A percentile compares a stretch with the other conserved stretches of the same genome.
Conservation (phyloP, 2,888 invertebrate species). For the Pseudoips prasinana region DNA sequence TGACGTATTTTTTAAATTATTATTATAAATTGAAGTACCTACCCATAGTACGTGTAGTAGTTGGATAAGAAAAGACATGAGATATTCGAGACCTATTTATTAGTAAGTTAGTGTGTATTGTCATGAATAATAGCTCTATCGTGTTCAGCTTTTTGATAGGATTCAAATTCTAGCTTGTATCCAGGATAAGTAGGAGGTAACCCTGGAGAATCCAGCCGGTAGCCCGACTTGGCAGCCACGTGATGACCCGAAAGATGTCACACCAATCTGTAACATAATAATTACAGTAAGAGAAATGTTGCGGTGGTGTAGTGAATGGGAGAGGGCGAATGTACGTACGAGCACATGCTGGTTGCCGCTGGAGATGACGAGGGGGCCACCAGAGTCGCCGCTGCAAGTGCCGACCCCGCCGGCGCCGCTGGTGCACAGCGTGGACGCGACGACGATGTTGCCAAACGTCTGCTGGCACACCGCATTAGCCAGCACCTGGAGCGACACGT, state of each 20-base stretch:
- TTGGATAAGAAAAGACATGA: too few relatives aligned
- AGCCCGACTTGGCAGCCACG: conserved; percentile 28
- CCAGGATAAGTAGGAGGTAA: conserved; percentile 29
- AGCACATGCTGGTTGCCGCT: conserved; percentile 18
- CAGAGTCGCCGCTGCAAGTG: conserved; percentile 50
- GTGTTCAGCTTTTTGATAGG: not conserved
- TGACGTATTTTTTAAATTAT: too few relatives aligned
- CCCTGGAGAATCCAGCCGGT: conserved; percentile 32
- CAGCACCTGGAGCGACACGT: conserved; percentile 50
- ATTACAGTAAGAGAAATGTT: too few relatives aligned
- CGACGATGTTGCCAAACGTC: conserved; percentile 31
- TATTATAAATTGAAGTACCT: too few relatives aligned
- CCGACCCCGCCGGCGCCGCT: conserved; percentile 33
- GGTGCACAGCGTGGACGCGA: conserved; percentile 40
- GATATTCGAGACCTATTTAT: too few relatives aligned
- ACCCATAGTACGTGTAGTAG: too few relatives aligned
- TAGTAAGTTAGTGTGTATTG: too few relatives aligned
- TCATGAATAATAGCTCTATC: too few relatives aligned
- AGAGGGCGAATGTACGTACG: conserved; percentile 14
- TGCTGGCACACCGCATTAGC: conserved; percentile 38
- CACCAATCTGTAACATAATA: conserved; percentile 27
- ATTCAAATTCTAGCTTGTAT: conserved; percentile 22
- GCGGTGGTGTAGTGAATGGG: not conserved
- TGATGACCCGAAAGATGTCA: conserved; percentile 26
- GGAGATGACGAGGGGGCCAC: conserved; percentile 32